Evolutionary conservation across 2,113 vertebrate species (phyloP).

Genomic region (Misgurnus anguillicaudatus): DNA sequence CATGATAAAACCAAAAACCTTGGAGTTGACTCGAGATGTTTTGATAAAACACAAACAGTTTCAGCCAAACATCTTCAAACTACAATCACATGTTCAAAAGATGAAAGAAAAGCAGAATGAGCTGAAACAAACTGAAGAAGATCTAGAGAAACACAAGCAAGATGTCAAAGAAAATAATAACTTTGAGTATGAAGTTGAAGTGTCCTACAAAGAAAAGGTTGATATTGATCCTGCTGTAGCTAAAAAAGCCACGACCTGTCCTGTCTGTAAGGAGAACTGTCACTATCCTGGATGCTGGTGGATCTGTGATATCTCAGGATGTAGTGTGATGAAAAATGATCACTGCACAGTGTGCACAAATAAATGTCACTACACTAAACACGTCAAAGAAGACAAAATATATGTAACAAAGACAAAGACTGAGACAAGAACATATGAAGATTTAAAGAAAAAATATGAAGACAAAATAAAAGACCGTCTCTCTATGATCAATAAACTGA

Average conservation of each 20-base stretch:
- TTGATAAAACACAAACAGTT: slow-evolving; percentile 5
- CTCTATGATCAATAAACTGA: neutral
- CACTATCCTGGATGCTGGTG: neutral
- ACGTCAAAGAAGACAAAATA: slow-evolving; percentile 20
- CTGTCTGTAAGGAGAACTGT: slow-evolving; percentile 41
- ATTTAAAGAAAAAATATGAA: slow-evolving; percentile 9
- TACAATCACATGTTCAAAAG: neutral
- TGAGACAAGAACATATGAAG: neutral
- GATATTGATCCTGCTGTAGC: neutral
- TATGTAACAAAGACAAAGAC: slow-evolving; percentile 8
- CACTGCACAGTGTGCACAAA: slow-evolving; percentile 31
- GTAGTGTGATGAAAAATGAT: neutral
- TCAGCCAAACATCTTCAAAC: neutral
- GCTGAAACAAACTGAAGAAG: neutral
- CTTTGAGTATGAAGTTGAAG: slow-evolving; percentile 6
- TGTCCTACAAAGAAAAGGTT: slow-evolving; percentile 20
- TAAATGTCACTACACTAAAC: slow-evolving; percentile 11
- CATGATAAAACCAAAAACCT: neutral
- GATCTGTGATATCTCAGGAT: neutral
- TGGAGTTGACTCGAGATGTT: slow-evolving; percentile 9
- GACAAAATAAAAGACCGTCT: neutral
- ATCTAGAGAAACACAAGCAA: neutral
- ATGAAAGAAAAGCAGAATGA: neutral
- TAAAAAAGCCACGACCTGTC: slow-evolving; percentile 22
- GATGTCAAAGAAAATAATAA: neutral